Percentiles rank a stretch among this genome's conserved stretches.
phyloP scores from a whole-genome alignment of 2,797 vertebrate species.

The Coluber constrictor region DNA sequence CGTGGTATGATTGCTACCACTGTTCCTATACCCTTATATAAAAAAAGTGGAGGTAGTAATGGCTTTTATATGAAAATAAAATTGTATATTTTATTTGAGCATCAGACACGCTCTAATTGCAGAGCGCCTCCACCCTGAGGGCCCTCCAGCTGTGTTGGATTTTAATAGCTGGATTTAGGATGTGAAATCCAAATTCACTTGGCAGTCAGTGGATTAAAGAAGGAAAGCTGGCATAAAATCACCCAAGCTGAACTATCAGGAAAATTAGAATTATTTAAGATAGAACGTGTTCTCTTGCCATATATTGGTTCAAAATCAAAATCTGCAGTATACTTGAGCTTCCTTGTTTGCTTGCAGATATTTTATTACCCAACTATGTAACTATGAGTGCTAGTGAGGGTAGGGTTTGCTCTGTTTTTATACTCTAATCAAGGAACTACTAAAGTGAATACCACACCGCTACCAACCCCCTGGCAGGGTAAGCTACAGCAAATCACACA shows the following conservation, averaged over 20 bases:
- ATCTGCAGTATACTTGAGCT: background rate
- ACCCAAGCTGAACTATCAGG: background rate
- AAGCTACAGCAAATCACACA: background rate
- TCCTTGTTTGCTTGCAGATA: background rate
- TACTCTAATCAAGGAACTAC: background rate
- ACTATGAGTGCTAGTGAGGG: background rate
- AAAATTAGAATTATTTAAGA: background rate
- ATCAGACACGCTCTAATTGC: background rate
- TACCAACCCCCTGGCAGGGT: background rate
- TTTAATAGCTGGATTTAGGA: background rate
- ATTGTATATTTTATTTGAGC: no score
- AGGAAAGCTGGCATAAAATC: background rate
- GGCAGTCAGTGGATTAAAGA: background rate
- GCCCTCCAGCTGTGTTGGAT: background rate
- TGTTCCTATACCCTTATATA: background rate
- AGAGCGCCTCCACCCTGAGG: background rate
- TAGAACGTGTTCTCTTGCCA: background rate
- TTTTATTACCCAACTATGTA: background rate
- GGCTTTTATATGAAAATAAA: background rate
- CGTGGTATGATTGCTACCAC: background rate
- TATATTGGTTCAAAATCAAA: background rate
- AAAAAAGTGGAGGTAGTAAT: background rate
- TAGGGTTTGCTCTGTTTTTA: background rate
- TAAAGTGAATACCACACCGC: background rate
- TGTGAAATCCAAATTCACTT: background rate